Conservation (phyloP, 2,797 vertebrate species). For the Mormyrops boulengeri region DNA sequence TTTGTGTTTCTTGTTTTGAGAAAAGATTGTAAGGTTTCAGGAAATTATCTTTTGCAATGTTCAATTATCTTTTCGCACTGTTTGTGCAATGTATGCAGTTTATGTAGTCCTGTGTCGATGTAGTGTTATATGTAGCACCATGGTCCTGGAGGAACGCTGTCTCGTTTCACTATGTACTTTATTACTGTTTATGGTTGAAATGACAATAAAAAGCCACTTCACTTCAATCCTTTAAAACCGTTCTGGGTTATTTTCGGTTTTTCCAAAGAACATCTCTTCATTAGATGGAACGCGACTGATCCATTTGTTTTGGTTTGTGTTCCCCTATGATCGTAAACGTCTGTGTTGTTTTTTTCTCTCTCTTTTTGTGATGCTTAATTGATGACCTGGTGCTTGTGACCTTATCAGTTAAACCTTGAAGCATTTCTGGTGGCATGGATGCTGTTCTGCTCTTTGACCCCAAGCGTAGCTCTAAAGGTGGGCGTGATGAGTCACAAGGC, state of each 20-base stretch:
- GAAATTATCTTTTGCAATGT: not conserved
- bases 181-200: no score
- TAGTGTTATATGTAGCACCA: no score
- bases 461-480: conserved; percentile 14
- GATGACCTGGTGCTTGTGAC: conserved; percentile 18
- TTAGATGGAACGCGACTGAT: conserved; percentile 20
- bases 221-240: not conserved
- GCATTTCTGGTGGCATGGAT: conserved; percentile 34
- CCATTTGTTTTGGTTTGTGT: conserved; percentile 12
- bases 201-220: no score
- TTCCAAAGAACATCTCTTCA: not conserved
- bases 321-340: conserved; percentile 19
- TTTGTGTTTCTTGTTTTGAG: not conserved
- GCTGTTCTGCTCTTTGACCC: conserved; percentile 40
- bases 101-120: no score
- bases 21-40: not conserved
- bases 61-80: no score
- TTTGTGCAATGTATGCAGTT: no score
- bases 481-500: not conserved
- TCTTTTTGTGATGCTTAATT: conserved; percentile 9
- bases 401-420: conserved; percentile 13
- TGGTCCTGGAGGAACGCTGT: no score
- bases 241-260: not conserved
- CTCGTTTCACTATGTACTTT: no score
- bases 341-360: conserved; percentile 5